Conservation (phyloP, 1,140 invertebrate species). For the Neodiprion fabricii region DNA sequence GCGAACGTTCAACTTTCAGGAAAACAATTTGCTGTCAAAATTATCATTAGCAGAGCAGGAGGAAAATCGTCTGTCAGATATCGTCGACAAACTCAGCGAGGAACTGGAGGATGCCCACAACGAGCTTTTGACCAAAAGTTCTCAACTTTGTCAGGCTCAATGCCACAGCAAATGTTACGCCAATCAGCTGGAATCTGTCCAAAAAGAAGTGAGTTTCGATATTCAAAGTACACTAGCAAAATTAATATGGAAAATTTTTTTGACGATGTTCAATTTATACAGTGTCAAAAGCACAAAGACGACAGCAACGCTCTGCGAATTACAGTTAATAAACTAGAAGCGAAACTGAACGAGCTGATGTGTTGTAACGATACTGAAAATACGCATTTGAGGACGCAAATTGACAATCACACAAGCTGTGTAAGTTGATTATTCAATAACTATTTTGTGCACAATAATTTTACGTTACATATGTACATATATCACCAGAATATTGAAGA, state of each 20-base stretch:
- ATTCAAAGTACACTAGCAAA: too few species aligned
- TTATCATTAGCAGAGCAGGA: slow-evolving; percentile 31
- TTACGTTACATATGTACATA: background rate
- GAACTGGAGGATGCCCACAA: slow-evolving; percentile 36
- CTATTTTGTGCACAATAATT: too few species aligned
- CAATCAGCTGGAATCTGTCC: slow-evolving; percentile 33
- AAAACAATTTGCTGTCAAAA: slow-evolving; percentile 35
- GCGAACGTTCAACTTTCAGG: slow-evolving; percentile 28
- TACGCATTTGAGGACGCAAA: background rate
- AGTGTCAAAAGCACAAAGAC: background rate
- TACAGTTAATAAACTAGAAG: background rate
- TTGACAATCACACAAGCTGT: background rate
- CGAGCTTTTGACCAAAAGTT: slow-evolving; percentile 32
- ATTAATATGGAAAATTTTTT: too few species aligned
- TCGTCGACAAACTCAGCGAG: slow-evolving; percentile 32
- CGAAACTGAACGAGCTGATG: background rate
- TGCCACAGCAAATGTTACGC: slow-evolving; percentile 29
- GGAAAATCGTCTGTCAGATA: slow-evolving; percentile 26
- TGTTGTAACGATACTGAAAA: background rate
- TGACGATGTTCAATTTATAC: background rate
- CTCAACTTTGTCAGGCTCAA: slow-evolving; percentile 32
- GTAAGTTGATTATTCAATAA: background rate
- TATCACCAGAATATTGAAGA: background rate
- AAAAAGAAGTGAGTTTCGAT: slow-evolving; percentile 29
- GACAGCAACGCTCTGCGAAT: background rate